Conservation (phyloP, 2,797 vertebrate species). For the Phoxinus dragarum region DNA sequence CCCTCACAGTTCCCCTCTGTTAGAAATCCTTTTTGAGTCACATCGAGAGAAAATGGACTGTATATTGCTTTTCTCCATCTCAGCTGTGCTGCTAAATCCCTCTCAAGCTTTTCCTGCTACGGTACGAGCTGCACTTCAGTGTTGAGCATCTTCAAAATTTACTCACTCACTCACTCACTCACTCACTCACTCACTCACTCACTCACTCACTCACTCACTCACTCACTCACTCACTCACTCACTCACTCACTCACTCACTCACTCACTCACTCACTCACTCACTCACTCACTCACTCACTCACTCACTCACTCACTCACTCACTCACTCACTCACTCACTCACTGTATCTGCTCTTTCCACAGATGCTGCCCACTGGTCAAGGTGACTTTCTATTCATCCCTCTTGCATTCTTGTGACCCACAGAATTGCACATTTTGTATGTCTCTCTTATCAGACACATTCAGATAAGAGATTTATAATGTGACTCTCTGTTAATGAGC, state of each 20-base stretch:
- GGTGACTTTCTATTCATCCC: constrained; percentile 21
- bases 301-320: no score
- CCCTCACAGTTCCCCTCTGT: constrained; percentile 4
- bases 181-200: background rate
- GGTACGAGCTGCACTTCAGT: constrained; percentile 33
- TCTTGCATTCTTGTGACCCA: background rate
- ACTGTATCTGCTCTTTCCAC: constrained; percentile 6
- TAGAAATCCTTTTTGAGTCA: background rate
- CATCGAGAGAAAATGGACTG: constrained; percentile 36
- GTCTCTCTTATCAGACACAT: background rate
- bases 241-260: background rate
- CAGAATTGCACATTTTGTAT: background rate
- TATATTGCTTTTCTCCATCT: constrained; percentile 22
- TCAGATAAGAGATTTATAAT: background rate
- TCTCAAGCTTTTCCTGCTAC: constrained; percentile 33
- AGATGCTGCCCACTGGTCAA: constrained; percentile 7
- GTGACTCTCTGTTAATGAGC: background rate
- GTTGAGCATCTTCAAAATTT: background rate
- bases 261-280: background rate
- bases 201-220: no score
- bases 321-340: background rate
- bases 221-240: no score
- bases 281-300: no score
- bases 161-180: background rate
- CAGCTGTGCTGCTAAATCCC: constrained; percentile 33